Evolutionary conservation across 1,140 invertebrate genomes (phyloP).

Genomic region (Macrostomum lignano): DNA sequence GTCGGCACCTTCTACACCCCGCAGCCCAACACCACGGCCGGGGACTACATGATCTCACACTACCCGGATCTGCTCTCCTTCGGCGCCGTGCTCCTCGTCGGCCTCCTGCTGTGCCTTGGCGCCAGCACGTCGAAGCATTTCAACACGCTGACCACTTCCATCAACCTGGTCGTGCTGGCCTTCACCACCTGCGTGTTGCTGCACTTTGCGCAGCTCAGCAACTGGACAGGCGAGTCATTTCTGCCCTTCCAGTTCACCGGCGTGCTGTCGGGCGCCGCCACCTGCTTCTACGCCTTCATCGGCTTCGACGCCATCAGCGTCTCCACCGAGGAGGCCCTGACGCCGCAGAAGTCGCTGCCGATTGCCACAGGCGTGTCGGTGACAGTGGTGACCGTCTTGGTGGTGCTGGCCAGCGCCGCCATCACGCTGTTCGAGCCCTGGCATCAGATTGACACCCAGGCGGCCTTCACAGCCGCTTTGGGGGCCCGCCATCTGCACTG

Average conservation of each 20-base stretch:
- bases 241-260: conserved; percentile 12
- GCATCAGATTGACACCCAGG: conserved; percentile 34
- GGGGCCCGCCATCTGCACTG: conserved; percentile 34
- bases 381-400: conserved; percentile 13
- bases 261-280: conserved; percentile 11
- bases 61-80: too few species aligned
- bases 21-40: too few species aligned
- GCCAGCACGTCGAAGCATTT: too few species aligned
- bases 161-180: too few species aligned
- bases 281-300: conserved; percentile 19
- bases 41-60: too few species aligned
- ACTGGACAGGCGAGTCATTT: too few species aligned
- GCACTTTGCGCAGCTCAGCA: too few species aligned
- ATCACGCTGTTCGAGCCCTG: conserved; percentile 13
- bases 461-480: conserved; percentile 55
- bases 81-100: too few species aligned
- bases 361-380: conserved; percentile 12
- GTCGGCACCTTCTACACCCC: too few species aligned
- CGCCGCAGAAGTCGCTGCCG: conserved; percentile 13
- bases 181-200: too few species aligned
- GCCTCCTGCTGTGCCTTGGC: too few species aligned
- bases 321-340: conserved; percentile 60
- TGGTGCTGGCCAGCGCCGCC: conserved; percentile 10
- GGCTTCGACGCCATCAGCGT: conserved; percentile 17
- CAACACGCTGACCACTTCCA: too few species aligned